These are phyloP conservation scores for Thymallus thymallus DNA, from an alignment of 2,113 vertebrate genomes.

Conservation along the genomic window DNA sequence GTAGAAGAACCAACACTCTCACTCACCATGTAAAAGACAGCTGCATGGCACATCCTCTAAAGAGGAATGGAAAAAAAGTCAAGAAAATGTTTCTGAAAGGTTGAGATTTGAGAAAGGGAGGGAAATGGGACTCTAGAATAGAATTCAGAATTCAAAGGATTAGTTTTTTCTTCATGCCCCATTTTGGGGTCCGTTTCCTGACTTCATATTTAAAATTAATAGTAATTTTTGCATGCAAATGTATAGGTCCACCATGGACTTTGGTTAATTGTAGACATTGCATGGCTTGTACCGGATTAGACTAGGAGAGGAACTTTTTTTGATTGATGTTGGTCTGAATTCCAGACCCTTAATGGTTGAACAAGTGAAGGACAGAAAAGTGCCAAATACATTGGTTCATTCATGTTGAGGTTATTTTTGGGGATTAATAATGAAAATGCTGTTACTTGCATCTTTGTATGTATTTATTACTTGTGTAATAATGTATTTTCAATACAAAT, in stretches of 20 bases:
- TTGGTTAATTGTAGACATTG: slow-evolving; percentile 71
- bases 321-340: slow-evolving; percentile 65
- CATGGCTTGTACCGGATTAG: slow-evolving; percentile 84
- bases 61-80: slow-evolving; percentile 24
- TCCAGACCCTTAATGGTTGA: slow-evolving; percentile 53
- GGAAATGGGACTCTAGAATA: slow-evolving; percentile 28
- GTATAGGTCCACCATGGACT: slow-evolving; percentile 32
- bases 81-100: background rate
- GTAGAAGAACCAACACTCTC: slow-evolving; percentile 47
- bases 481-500: slow-evolving; percentile 97
- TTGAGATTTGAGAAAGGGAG: slow-evolving; percentile 6
- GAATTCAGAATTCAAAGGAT: slow-evolving; percentile 32
- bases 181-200: slow-evolving; percentile 64
- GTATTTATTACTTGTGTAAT: slow-evolving; percentile 99
- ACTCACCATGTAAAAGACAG: slow-evolving; percentile 66
- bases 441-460: slow-evolving; percentile 97
- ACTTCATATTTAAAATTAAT: slow-evolving; percentile 66
- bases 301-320: slow-evolving; percentile 70
- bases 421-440: slow-evolving; percentile 74
- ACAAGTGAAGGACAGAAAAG: slow-evolving; percentile 48
- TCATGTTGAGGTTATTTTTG: slow-evolving; percentile 62
- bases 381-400: slow-evolving; percentile 68
- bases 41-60: slow-evolving; percentile 64
- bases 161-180: slow-evolving; percentile 40
- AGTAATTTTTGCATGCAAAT: slow-evolving; percentile 66